Base-by-base conservation (phyloP, 1,140 invertebrate genomes). In the Elysia chlorotica region DNA sequence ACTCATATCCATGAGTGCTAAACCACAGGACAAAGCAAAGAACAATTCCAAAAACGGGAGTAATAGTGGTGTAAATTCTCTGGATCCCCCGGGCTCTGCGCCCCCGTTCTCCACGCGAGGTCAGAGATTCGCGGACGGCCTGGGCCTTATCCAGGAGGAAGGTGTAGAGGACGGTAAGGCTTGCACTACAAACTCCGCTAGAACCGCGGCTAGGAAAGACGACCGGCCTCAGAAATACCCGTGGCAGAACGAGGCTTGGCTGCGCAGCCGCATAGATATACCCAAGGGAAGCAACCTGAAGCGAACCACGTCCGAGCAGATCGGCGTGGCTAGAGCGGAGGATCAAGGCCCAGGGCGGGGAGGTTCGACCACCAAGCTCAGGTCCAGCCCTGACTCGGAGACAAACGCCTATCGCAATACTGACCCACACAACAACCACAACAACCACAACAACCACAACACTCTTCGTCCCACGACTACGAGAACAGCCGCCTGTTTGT, bases 301-400 rank as follows among this genome's bases (percentile, higher is more conserved):
- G 73, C 53, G 83, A 59, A 78, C 81, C 25, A 65, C 77, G n/a
- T 85, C 83, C 4, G 83, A 85, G 73, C 82, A 83, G 65, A 76
- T 85, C 35, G 66, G 78, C n/a, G n/a, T n/a, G n/a, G n/a, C n/a
- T n/a, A n/a, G n/a, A n/a, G n/a, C n/a, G n/a, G n/a, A n/a, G n/a
- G n/a, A n/a, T n/a, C n/a, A n/a, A n/a, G 72, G 78, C 28, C 74
- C 74, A 25, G 83, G 81, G 59, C 77, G 79, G 4, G 92, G 5
- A 93, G 23, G 41, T n/a, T 48, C 41, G 41, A n/a, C 53, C 31
- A 37, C 14, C 31, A 0, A 31, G 19, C 37, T 36, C 19, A 1
- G 31, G 2, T 63, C 57, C 21, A 63, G 69, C 59, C 33, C 38
- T 6, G 69, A 71, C 28, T 31, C 59, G 1, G 59, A 71, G 4